Conservation (phyloP, 2,797 vertebrate genomes). For the Poecilia wingei region DNA sequence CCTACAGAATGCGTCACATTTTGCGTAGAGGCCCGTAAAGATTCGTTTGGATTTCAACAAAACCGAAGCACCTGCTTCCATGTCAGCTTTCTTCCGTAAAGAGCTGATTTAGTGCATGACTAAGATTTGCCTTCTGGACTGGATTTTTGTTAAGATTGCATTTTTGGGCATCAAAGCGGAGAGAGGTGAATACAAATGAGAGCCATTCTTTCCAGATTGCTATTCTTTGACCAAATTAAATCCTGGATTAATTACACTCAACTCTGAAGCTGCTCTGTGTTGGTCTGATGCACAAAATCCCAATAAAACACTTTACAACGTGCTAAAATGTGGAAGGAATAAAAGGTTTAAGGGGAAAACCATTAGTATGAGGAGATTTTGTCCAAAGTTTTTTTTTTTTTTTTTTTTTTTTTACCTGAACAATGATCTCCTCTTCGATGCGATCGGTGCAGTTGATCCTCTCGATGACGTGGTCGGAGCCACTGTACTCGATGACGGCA, state of each 20-base stretch:
- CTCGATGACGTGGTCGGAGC: constrained; percentile 92
- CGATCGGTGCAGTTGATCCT: constrained; percentile 97
- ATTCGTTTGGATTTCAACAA: background rate
- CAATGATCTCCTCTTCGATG: constrained; percentile 92
- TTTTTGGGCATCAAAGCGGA: background rate
- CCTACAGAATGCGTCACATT: background rate
- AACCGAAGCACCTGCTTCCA: background rate
- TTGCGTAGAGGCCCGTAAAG: background rate
- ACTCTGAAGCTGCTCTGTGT: background rate
- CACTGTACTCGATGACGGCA: constrained; percentile 93
- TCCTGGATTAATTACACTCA: background rate
- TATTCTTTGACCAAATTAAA: background rate
- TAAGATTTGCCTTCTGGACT: background rate
- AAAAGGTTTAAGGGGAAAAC: background rate
- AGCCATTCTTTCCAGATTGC: background rate
- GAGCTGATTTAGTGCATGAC: background rate
- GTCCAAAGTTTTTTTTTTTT: constrained; percentile 50
- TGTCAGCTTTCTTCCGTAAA: background rate
- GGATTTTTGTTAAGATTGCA: too few relatives aligned
- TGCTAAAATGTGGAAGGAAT: background rate
- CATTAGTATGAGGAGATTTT: background rate
- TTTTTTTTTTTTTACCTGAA: constrained; percentile 85
- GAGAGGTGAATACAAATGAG: background rate
- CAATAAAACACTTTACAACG: background rate
- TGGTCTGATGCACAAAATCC: background rate